These are phyloP conservation scores for Luperina nickerlii DNA, from an alignment of 2,888 invertebrate species.

Conservation along the genomic window DNA sequence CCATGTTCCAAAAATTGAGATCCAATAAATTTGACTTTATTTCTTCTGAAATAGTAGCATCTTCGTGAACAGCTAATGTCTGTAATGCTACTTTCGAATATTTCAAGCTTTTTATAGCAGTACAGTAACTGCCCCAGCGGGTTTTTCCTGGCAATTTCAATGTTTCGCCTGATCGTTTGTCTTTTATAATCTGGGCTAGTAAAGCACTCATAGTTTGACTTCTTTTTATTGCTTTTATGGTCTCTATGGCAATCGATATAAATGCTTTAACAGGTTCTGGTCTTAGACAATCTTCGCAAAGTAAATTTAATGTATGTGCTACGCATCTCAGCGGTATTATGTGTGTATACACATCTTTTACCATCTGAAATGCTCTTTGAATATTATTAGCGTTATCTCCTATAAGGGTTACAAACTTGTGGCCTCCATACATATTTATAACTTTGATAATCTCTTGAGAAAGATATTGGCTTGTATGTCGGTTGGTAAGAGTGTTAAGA, in stretches of 20 bases:
- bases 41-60: constrained; percentile 16
- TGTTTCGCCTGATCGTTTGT: constrained; percentile 9
- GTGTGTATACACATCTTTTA: too few species aligned
- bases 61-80: constrained; percentile 9
- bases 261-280: too few species aligned
- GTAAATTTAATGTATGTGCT: too few species aligned
- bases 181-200: constrained; percentile 2
- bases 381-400: too few species aligned
- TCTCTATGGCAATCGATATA: not conserved
- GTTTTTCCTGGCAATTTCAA: constrained; percentile 8
- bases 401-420: too few species aligned
- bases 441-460: too few species aligned
- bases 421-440: too few species aligned
- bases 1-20: constrained; percentile 17
- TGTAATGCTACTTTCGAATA: constrained; percentile 6
- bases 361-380: too few species aligned
- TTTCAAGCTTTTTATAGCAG: constrained; percentile 1
- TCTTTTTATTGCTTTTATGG: constrained; percentile 3
- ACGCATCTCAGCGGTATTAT: too few species aligned
- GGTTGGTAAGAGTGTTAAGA: too few species aligned
- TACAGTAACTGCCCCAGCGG: constrained; percentile 7
- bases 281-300: too few species aligned
- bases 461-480: too few species aligned
- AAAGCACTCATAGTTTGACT: constrained; percentile 2
- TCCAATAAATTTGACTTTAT: constrained; percentile 16